These are phyloP conservation scores for Acronicta leporina DNA, from an alignment of 2,888 invertebrate genomes.

Conservation along the genomic window DNA sequence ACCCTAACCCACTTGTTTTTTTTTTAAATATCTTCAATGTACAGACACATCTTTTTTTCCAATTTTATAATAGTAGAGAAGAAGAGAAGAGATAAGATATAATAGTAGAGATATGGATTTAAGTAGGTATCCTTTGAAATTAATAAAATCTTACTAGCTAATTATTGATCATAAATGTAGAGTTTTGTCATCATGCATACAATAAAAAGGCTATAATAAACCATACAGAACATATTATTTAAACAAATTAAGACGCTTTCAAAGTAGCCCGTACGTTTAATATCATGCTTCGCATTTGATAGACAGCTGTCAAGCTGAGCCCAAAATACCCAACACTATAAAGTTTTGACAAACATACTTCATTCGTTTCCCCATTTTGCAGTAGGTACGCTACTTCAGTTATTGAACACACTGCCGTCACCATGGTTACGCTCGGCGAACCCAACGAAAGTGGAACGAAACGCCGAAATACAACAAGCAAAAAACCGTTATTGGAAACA, in stretches of 20 bases:
- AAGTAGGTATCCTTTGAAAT: too few species aligned
- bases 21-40: too few species aligned
- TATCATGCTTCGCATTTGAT: conserved; percentile 5
- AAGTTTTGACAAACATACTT: conserved; percentile 10
- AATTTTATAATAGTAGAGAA: too few species aligned
- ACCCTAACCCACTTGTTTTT: too few species aligned
- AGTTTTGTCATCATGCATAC: too few species aligned
- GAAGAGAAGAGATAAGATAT: too few species aligned
- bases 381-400: conserved; percentile 48
- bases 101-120: too few species aligned
- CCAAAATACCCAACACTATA: conserved; percentile 9
- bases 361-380: conserved; percentile 42
- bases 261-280: not conserved
- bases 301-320: conserved; percentile 10
- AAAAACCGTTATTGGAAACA: conserved; percentile 68
- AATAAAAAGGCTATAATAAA: not conserved
- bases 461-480: conserved; percentile 68
- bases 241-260: too few species aligned
- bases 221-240: too few species aligned
- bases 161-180: too few species aligned
- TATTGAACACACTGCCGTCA: conserved; percentile 76
- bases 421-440: conserved; percentile 77
- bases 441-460: conserved; percentile 82
- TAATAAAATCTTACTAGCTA: too few species aligned
- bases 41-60: too few species aligned